Percentiles rank a stretch among this genome's conserved stretches.
Conservation (phyloP, 1,140 invertebrate genomes). For the Argopecten irradians region DNA sequence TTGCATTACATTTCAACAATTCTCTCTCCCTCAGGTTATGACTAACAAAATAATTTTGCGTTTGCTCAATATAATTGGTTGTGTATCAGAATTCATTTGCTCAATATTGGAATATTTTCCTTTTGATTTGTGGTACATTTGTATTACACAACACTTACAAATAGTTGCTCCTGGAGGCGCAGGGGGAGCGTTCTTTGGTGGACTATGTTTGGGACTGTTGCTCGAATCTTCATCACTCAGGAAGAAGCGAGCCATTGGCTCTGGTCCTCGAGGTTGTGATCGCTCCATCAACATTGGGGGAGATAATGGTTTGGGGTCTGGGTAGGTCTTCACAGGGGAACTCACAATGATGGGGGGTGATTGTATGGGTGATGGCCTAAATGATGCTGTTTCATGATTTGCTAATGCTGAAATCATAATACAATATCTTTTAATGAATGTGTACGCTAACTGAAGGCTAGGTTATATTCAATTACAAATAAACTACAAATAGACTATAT, state of each 20-base stretch:
- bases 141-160: slow-evolving; percentile 60
- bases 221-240: slow-evolving; percentile 60
- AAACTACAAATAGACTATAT: no score
- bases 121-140: no score
- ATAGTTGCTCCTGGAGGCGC: slow-evolving; percentile 70
- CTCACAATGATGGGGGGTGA: slow-evolving; percentile 34
- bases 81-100: neutral
- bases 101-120: no score
- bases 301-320: slow-evolving; percentile 37
- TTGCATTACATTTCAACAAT: neutral
- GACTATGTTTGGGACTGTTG: slow-evolving; percentile 65
- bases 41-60: neutral
- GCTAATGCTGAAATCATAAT: neutral
- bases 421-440: no score
- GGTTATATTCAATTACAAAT: no score
- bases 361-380: neutral
- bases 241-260: slow-evolving; percentile 51
- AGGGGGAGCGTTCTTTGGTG: slow-evolving; percentile 64
- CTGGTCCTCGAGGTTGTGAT: slow-evolving; percentile 47
- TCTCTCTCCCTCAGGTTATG: neutral
- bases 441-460: no score
- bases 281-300: slow-evolving; percentile 34
- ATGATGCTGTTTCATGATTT: neutral
- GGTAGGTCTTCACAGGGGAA: slow-evolving; percentile 38
- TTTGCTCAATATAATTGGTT: no score